Conservation (phyloP, 2,797 vertebrate species). For the Astyanax mexicanus region DNA sequence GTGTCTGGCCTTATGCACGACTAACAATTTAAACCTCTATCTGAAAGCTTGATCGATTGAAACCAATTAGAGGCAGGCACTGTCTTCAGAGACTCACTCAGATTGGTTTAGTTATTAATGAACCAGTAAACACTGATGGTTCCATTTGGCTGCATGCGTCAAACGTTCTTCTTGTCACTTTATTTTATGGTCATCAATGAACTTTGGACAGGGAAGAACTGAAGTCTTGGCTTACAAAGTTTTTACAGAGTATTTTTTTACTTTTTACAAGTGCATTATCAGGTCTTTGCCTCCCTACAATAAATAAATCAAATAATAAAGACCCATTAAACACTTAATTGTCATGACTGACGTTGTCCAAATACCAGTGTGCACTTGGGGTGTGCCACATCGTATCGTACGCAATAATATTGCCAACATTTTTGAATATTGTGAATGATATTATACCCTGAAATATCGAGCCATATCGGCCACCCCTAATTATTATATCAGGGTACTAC, state of each 20-base stretch:
- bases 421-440: too few species aligned
- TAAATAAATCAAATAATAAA: too few species aligned
- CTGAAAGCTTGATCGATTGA: constrained; percentile 1
- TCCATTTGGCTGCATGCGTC: not conserved
- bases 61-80: not conserved
- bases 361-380: too few species aligned
- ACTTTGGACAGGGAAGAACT: not conserved
- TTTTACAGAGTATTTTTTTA: not conserved
- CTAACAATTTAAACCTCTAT: constrained; percentile 61
- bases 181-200: not conserved
- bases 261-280: not conserved
- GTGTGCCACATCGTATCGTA: too few species aligned
- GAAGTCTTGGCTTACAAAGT: not conserved
- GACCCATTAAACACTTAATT: too few species aligned
- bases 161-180: not conserved
- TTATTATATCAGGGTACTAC: too few species aligned
- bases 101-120: constrained; percentile 33
- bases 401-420: too few species aligned
- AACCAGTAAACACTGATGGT: not conserved
- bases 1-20: not conserved
- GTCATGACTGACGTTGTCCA: too few species aligned
- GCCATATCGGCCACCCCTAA: too few species aligned
- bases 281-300: not conserved
- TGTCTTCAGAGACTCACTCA: not conserved
- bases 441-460: too few species aligned